Evolutionary conservation across 2,113 vertebrate species (phyloP), one percentile per base, ranked within the genome.

Genomic region (Meleagris gallopavo): DNA sequence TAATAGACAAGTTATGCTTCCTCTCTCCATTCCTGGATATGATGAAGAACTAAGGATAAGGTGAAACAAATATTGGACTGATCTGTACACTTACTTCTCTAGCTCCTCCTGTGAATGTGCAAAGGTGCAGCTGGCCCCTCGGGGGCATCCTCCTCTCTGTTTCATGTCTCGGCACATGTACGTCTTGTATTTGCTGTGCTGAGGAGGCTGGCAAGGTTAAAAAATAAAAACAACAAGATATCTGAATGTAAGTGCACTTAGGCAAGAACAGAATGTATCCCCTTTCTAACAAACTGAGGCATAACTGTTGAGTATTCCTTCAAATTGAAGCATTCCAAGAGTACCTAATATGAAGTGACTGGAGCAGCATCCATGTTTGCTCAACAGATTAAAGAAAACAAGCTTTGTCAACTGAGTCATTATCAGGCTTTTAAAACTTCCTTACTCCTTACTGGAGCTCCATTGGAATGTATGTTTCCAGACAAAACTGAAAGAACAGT

Each of bases 121-220:
- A 79, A 99, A 99, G 71, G 99, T 99, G 93, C 99, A 99, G 98
- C 99, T 99, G 95, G 99, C 99, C 66, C 99, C 99, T 16, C 99
- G 98, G 72, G 99, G 99, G 96, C 99, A 99, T 48, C 99, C 99
- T 91, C 99, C 99, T 95, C 99, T 99, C 96, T 99, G 99, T 94
- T 99, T 99, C 99, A 99, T 99, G 96, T 99, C 99, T 66, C 99
- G 98, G 95, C 99, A 99, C 99, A 99, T 99, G 91, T 99, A 99
- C 3, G 99, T 99, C 97, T 99, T 99, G 91, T 99, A 99, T 94
- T 99, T 99, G 98, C 99, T 99, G 97, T 99, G 99, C 97, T 99
- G 99, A 75, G 99, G 99, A 93, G 99, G 99, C 99, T 99, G 94
- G 21, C n/a, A 93, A 61, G 92, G 77, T 34, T 27, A 89, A 60